A percentile compares a stretch with the other conserved stretches of the same genome.
These are phyloP conservation scores for Lamprotornis superbus DNA, from an alignment of 2,113 vertebrate species.

Conservation along the genomic window DNA sequence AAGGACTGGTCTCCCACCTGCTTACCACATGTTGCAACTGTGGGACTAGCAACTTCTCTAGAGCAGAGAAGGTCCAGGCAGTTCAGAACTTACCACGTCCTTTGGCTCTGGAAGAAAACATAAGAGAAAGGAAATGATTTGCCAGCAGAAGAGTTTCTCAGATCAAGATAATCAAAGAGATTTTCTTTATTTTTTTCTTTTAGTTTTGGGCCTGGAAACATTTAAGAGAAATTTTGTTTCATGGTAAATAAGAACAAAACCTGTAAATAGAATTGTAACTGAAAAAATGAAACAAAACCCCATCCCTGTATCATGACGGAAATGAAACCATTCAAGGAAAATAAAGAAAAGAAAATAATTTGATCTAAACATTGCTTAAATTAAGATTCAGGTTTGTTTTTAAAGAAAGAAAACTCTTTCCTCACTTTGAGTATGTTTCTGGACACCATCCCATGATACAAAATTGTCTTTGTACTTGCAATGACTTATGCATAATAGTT, in stretches of 20 bases:
- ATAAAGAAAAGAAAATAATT: conserved; percentile 61
- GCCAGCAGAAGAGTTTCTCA: conserved; percentile 44
- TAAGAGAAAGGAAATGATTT: conserved; percentile 31
- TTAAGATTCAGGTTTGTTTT: conserved; percentile 71
- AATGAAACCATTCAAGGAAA: background rate
- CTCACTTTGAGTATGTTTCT: conserved; percentile 45
- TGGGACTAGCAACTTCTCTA: background rate
- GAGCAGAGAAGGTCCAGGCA: background rate
- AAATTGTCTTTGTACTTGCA: conserved; percentile 63
- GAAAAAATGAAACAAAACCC: background rate
- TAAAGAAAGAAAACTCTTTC: conserved; percentile 57
- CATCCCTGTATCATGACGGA: background rate
- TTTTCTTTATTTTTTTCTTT: background rate
- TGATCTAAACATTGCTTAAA: conserved; percentile 56
- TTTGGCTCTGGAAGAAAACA: conserved; percentile 49
- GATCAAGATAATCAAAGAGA: conserved; percentile 53
- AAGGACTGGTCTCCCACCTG: conserved; percentile 26
- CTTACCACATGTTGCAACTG: conserved; percentile 17
- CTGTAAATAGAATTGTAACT: background rate
- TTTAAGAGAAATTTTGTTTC: conserved; percentile 45
- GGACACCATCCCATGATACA: conserved; percentile 48
- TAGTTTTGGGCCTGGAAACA: conserved; percentile 27
- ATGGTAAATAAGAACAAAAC: conserved; percentile 2
- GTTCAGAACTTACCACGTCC: conserved; percentile 31
- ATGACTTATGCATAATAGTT: conserved; percentile 50